Conservation (phyloP, 2,888 invertebrate genomes). For the Diarsia rubi region DNA sequence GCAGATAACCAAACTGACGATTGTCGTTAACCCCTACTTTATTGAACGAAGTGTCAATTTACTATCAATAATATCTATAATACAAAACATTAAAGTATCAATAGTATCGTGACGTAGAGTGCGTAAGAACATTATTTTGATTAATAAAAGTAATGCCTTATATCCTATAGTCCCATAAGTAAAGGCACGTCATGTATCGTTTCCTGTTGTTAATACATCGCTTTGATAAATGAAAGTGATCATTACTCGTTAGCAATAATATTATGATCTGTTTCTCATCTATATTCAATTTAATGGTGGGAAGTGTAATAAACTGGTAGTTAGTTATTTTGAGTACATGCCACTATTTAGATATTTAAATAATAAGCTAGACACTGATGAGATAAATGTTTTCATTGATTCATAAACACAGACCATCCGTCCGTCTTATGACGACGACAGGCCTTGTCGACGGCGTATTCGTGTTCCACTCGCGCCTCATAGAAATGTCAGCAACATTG, state of each 20-base stretch:
- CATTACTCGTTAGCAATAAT: not conserved
- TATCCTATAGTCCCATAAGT: not conserved
- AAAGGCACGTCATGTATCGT: not conserved
- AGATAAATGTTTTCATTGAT: not conserved
- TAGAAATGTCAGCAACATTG: too few relatives aligned
- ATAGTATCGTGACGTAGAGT: not conserved
- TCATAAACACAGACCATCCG: not conserved
- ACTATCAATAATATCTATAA: not conserved
- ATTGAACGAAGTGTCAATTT: not conserved
- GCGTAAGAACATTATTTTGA: not conserved
- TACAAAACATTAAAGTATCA: not conserved
- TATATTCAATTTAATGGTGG: constrained; percentile 7
- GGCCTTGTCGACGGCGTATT: too few relatives aligned
- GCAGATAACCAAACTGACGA: not conserved
- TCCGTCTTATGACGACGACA: too few relatives aligned
- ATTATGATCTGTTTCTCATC: constrained; percentile 21
- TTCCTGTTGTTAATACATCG: not conserved
- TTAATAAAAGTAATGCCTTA: not conserved
- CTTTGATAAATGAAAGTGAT: constrained; percentile 12
- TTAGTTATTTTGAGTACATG: constrained; percentile 17
- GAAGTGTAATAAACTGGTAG: constrained; percentile 9
- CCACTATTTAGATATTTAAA: not conserved
- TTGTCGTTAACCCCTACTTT: not conserved
- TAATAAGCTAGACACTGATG: not conserved
- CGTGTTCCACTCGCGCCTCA: too few relatives aligned